These are phyloP conservation scores for Lampropteryx suffumata DNA, from an alignment of 2,888 invertebrate species.

Conservation along the genomic window DNA sequence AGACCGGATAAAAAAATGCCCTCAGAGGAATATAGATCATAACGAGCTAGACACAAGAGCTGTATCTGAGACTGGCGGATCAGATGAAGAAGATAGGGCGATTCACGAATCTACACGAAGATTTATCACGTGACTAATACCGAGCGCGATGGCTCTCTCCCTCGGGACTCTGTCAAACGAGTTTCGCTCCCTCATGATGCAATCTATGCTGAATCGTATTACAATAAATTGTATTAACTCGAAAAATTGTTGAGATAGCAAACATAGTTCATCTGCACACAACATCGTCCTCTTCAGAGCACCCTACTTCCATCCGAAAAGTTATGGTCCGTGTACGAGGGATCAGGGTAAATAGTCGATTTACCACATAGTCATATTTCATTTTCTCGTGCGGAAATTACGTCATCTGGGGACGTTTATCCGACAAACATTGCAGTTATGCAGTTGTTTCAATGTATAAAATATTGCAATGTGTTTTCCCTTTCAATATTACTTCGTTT, in stretches of 20 bases:
- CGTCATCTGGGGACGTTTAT: slow-evolving; percentile 67
- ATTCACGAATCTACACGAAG: slow-evolving; percentile 55
- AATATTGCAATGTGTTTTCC: slow-evolving; percentile 16
- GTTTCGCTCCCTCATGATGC: slow-evolving; percentile 81
- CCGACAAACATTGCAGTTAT: slow-evolving; percentile 41
- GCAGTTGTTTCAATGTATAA: slow-evolving; percentile 27
- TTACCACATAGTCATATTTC: slow-evolving; percentile 76
- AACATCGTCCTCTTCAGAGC: slow-evolving; percentile 57
- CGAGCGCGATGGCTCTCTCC: slow-evolving; percentile 73
- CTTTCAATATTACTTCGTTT: slow-evolving; percentile 7
- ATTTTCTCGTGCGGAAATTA: slow-evolving; percentile 73
- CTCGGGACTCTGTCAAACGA: slow-evolving; percentile 80
- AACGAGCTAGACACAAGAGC: slow-evolving; percentile 55
- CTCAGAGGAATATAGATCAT: slow-evolving; percentile 65
- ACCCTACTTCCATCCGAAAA: slow-evolving; percentile 66
- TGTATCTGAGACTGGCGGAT: slow-evolving; percentile 26
- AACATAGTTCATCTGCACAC: slow-evolving; percentile 82
- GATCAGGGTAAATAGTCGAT: slow-evolving; percentile 71
- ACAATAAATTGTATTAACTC: slow-evolving; percentile 83
- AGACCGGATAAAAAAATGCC: slow-evolving; percentile 58
- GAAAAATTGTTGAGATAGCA: slow-evolving; percentile 82
- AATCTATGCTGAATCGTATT: slow-evolving; percentile 83
- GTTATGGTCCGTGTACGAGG: slow-evolving; percentile 78
- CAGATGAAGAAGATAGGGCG: slow-evolving; percentile 49
- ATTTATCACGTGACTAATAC: slow-evolving; percentile 82